Evolutionary conservation across 1,140 invertebrate genomes (phyloP), one percentile per base, ranked within the genome.

Genomic region (Helicoverpa zea): DNA sequence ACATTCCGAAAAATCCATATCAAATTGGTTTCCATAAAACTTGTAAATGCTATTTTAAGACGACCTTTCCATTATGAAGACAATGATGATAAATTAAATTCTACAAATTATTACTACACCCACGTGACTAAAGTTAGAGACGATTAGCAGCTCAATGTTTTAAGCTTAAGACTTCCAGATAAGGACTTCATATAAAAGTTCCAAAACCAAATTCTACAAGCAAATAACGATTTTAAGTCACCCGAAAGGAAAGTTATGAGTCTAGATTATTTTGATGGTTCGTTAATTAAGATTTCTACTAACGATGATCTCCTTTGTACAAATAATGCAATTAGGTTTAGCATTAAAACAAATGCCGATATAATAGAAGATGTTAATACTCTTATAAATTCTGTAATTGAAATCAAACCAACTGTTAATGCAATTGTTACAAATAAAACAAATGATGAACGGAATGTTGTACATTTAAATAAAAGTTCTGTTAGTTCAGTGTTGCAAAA

Each of bases 41-140:
- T 43, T 43, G 35, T 43, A 43, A 9, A 43, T 43, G 35, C 35
- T 43, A 43, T 43, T 43, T 43, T 43, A 43, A 43, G 35, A 43
- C 5, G 35, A 43, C 35, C 35, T 43, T 43, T 7, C 5, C 4
- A 43, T 68, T 23, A 23, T 12, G 49, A 66, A 29, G 29, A 52
- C 18, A 72, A 72, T 11, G 23, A 68, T 61, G 54, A 83, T 73
- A 80, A 73, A 68, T 68, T 68, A 13, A n/a, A 68, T 56, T 16
- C 70, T 72, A 56, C 73, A 76, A 54, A 61, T 70, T 72, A 70
- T 63, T 61, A 70, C 70, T 72, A 68, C 77, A 43, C 29, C 18
- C n/a, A 51, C 72, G 63, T 73, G 56, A 81, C 80, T 49, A 70
- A 76, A 81, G 68, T 66, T 81, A 75, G 14, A 58, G 72, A 75